These are phyloP conservation scores for Melieria crassipennis DNA, from an alignment of 2,888 invertebrate species.

Conservation along the genomic window DNA sequence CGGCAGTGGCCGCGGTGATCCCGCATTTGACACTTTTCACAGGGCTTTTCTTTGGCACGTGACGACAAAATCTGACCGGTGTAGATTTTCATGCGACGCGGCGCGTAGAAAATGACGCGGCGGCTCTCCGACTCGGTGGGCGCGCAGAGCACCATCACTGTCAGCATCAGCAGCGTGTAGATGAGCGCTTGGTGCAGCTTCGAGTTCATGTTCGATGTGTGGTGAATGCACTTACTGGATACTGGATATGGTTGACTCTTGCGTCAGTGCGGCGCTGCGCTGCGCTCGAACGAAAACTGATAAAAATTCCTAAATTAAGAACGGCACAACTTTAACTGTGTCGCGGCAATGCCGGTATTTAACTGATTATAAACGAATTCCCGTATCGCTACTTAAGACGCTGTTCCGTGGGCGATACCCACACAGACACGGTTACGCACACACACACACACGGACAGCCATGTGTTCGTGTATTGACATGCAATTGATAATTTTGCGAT, in stretches of 20 bases:
- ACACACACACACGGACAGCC: not conserved
- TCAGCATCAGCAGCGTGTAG: constrained; percentile 45
- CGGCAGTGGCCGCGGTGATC: constrained; percentile 61
- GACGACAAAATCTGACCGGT: constrained; percentile 55
- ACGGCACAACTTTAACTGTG: not conserved
- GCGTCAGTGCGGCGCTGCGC: too few species aligned
- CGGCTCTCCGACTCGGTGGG: constrained; percentile 48
- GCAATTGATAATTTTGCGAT: constrained; percentile 2
- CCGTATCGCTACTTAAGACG: constrained; percentile 33
- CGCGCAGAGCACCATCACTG: constrained; percentile 47
- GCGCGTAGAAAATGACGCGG: constrained; percentile 57
- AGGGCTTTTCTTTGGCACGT: constrained; percentile 51
- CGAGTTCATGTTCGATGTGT: constrained; percentile 16
- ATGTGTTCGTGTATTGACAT: constrained; percentile 10
- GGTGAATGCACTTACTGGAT: not conserved
- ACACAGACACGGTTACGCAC: not conserved
- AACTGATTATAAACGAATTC: constrained; percentile 54
- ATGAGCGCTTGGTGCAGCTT: constrained; percentile 41
- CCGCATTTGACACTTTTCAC: constrained; percentile 58
- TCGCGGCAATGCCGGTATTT: constrained; percentile 51
- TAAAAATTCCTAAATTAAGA: too few species aligned
- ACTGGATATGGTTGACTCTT: not conserved
- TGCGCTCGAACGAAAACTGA: too few species aligned
- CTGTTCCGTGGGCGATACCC: not conserved
- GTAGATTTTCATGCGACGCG: constrained; percentile 45